These are phyloP conservation scores for Cephalopterus ornatus DNA, from an alignment of 2,113 vertebrate genomes.

Conservation along the genomic window DNA sequence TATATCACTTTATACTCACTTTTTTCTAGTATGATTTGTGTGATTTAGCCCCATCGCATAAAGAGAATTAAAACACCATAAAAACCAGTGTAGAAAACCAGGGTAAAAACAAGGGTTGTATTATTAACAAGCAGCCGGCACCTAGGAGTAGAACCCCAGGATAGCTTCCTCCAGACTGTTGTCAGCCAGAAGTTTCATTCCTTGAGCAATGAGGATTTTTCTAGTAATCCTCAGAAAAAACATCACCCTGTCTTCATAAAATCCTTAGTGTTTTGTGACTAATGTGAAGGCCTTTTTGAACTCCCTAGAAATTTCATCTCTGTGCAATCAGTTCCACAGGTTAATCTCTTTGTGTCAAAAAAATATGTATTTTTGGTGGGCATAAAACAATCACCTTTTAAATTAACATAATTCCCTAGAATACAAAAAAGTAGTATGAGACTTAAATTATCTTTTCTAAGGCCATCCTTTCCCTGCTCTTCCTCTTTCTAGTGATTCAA, in stretches of 20 bases:
- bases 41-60: not conserved
- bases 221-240: not conserved
- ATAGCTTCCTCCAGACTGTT: not conserved
- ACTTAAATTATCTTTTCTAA: not conserved
- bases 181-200: not conserved
- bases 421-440: not conserved
- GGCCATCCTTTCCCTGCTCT: not conserved
- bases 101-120: not conserved
- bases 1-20: not conserved
- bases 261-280: not conserved
- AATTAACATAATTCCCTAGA: not conserved
- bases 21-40: not conserved
- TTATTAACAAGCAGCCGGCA: not conserved
- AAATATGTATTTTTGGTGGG: not conserved
- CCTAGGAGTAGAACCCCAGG: not conserved
- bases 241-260: not conserved
- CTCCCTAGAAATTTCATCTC: not conserved
- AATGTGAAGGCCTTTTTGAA: not conserved
- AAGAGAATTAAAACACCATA: not conserved
- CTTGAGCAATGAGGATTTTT: not conserved
- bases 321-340: not conserved
- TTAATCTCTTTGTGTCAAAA: not conserved
- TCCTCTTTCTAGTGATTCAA: not conserved
- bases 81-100: not conserved
- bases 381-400: not conserved